Percentiles rank a stretch among this genome's conserved stretches.
Evolutionary conservation across 2,888 invertebrate genomes (phyloP).

Genomic region (Mimas tiliae): DNA sequence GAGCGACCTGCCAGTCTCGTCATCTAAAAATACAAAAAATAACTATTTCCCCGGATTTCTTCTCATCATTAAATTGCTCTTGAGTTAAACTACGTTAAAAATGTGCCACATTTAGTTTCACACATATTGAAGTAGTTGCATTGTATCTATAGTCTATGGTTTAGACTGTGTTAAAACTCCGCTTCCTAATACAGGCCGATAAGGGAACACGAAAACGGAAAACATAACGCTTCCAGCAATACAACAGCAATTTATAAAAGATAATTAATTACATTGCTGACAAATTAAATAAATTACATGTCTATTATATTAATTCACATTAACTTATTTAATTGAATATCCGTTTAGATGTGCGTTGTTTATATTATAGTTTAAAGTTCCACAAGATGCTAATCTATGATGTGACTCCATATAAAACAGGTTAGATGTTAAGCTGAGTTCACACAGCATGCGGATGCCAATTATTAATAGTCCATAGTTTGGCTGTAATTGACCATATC

Average conservation of each 20-base stretch:
- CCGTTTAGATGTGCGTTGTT: slow-evolving; percentile 18
- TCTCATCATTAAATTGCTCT: too few relatives aligned
- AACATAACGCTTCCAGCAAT: slow-evolving; percentile 11
- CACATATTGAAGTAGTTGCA: too few relatives aligned
- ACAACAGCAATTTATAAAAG: slow-evolving; percentile 14
- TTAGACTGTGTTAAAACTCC: slow-evolving; percentile 11
- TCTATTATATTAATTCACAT: slow-evolving; percentile 27
- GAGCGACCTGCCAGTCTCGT: too few relatives aligned
- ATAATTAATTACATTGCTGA: slow-evolving; percentile 24
- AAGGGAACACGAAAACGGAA: slow-evolving; percentile 19
- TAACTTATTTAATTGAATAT: slow-evolving; percentile 26
- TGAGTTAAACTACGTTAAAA: too few relatives aligned
- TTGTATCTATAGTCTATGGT: too few relatives aligned
- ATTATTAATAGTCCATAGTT: not conserved
- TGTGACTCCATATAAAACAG: slow-evolving; percentile 19
- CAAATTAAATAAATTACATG: slow-evolving; percentile 27
- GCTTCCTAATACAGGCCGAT: slow-evolving; percentile 8
- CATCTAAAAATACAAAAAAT: too few relatives aligned
- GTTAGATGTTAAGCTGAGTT: slow-evolving; percentile 6
- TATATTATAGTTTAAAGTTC: slow-evolving; percentile 2
- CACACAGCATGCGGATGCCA: not conserved
- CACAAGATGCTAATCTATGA: slow-evolving; percentile 18
- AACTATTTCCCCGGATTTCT: too few relatives aligned
- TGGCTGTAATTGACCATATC: not conserved
- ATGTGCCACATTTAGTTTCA: too few relatives aligned